phyloP scores from a whole-genome alignment of 2,797 vertebrate genomes.

The Chelidonichthys spinosus region DNA sequence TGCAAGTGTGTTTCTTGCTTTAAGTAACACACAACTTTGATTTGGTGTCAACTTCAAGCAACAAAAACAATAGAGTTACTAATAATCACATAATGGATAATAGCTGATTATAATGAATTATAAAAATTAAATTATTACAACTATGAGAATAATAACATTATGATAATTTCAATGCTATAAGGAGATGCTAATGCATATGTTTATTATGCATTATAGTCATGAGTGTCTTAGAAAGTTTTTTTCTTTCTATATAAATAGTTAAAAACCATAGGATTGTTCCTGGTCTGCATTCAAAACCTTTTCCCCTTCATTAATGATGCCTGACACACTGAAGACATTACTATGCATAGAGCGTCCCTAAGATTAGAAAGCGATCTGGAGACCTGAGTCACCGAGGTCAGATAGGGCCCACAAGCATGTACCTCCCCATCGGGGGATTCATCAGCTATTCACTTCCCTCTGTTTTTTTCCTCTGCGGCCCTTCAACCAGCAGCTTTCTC shows the following conservation, averaged over 20 bases:
- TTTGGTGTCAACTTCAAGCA: too few species aligned
- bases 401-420: conserved; percentile 17
- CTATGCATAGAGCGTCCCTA: conserved; percentile 16
- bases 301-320: conserved; percentile 25
- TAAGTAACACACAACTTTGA: too few species aligned
- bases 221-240: background rate
- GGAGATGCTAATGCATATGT: background rate
- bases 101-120: too few species aligned
- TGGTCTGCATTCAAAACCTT: conserved; percentile 11
- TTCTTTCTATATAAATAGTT: background rate
- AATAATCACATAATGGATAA: too few species aligned
- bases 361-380: conserved; percentile 34
- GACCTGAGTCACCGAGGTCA: conserved; percentile 38
- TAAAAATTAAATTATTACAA: too few species aligned
- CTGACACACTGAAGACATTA: conserved; percentile 27
- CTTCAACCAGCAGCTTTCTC: conserved; percentile 37
- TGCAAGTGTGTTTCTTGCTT: too few species aligned
- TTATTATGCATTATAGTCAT: background rate
- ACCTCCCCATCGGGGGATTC: conserved; percentile 33
- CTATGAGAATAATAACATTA: too few species aligned
- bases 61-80: too few species aligned
- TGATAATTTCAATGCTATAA: background rate
- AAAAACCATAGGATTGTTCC: background rate
- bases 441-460: conserved; percentile 61
- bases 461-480: conserved; percentile 46